A percentile compares a stretch with the other conserved stretches of the same genome.
phyloP scores from a whole-genome alignment of 2,797 vertebrate genomes.

The Catostomus latipinnis region DNA sequence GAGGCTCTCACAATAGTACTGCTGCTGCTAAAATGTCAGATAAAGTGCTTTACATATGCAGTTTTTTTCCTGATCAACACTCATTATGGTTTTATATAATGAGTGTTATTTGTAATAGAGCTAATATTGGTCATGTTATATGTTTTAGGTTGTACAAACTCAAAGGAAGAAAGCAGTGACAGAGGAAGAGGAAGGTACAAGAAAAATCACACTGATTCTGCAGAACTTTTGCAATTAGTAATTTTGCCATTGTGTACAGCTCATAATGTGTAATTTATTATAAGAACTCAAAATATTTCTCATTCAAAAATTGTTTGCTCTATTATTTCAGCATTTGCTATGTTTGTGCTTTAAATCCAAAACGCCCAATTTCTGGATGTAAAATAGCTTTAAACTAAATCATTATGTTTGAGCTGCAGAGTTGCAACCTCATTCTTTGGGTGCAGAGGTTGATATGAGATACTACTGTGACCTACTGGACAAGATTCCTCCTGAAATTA shows the following conservation, averaged over 20 bases:
- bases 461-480: slow-evolving; percentile 85
- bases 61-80: not conserved
- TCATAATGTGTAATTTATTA: not conserved
- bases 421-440: slow-evolving; percentile 47
- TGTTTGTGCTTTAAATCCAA: not conserved
- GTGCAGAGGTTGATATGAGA: slow-evolving; percentile 80
- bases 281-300: not conserved
- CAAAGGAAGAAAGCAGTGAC: slow-evolving; percentile 72
- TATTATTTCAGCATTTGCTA: not conserved
- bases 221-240: too few relatives aligned
- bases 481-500: slow-evolving; percentile 79
- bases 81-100: not conserved
- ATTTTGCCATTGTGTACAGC: too few relatives aligned
- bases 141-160: slow-evolving; percentile 45
- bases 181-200: slow-evolving; percentile 67
- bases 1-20: not conserved
- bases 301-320: not conserved
- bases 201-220: too few relatives aligned
- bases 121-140: not conserved
- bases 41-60: not conserved
- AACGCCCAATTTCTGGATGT: too few relatives aligned
- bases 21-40: not conserved
- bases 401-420: slow-evolving; percentile 39
- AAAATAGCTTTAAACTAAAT: not conserved
- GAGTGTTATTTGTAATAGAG: too few relatives aligned